Conservation (phyloP, 2,888 invertebrate species). For the Coleophora deauratella region DNA sequence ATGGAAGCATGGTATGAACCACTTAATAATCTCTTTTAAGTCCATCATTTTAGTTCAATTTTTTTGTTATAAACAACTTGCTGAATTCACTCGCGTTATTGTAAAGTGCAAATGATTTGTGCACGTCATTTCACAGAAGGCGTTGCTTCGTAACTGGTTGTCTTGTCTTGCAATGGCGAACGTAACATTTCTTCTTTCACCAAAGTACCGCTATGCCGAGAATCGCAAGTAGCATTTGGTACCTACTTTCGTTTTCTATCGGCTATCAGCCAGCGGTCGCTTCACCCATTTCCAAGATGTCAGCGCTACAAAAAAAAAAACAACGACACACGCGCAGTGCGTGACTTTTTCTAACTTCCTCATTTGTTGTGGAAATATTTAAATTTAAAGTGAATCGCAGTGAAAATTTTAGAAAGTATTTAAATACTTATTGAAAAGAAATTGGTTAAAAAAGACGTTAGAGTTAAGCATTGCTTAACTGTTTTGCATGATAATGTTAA, state of each 20-base stretch:
- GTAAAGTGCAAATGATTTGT: conserved; percentile 13
- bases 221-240: conserved; percentile 9
- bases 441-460: neutral
- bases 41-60: conserved; percentile 44
- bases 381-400: neutral
- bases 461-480: too few relatives aligned
- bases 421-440: too few relatives aligned
- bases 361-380: too few relatives aligned
- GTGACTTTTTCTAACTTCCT: too few relatives aligned
- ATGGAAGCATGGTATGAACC: conserved; percentile 65
- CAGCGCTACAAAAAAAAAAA: too few relatives aligned
- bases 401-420: conserved; percentile 5
- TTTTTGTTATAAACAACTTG: conserved; percentile 14
- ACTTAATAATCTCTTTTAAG: conserved; percentile 64
- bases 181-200: conserved; percentile 58
- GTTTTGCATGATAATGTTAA: too few relatives aligned
- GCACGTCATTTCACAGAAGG: conserved; percentile 40
- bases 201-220: conserved; percentile 19
- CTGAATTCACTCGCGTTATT: conserved; percentile 7
- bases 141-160: conserved; percentile 33
- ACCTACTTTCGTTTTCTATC: conserved; percentile 43
- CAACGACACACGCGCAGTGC: too few relatives aligned
- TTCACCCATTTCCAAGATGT: conserved; percentile 24
- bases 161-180: conserved; percentile 21
- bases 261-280: conserved; percentile 37